Evolutionary conservation across 2,113 vertebrate species (phyloP), one percentile per base, ranked within the genome.

Genomic region (Eleginops maclovinus): DNA sequence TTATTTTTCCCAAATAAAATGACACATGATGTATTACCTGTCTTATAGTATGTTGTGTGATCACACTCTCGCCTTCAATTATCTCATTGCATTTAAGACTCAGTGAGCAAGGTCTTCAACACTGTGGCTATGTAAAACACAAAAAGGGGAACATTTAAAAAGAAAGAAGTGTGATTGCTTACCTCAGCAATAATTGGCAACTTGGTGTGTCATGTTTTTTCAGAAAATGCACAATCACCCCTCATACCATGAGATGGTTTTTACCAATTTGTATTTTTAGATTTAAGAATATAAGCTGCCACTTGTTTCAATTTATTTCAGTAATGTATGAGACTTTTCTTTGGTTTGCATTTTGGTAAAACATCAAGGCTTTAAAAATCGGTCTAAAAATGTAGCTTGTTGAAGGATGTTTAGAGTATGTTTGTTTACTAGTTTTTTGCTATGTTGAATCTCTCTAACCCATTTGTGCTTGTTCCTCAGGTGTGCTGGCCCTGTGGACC

Each of bases 401-500:
- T 36, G 31, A 36, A 36, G 43, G 13, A 44, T 44, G 43, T 44
- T 44, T 44, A 14, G 43, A 44, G 11, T 44, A 44, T 36, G 1
- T 36, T 36, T 36, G 31, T 36, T 36, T 36, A 36, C 31, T 36
- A 36, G 6, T 9, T 9, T 5, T 36, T 36, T 36, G 31, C 31
- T 36, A 36, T 36, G 31, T 5, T 8, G 31, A 36, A 7, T 2
- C 1, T 49, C 28, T 64, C 41, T 44, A 43, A 64, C 72, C 4
- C 24, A 14, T 59, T 21, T 36, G 28, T 85, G n/a, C 46, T 26
- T 31, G 24, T 51, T 40, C 51, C 28, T 65, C 87, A 99, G 98
- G 98, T 84, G 97, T 98, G 79, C 91, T 99, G 93, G 97, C 98
- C 0, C 92, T 99, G n/a, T 99, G 98, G 98, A 89, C 95, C 50